A percentile compares a stretch with the other conserved stretches of the same genome.
Conservation (phyloP, 2,888 invertebrate species). For the Hirudinaria manillensis region DNA sequence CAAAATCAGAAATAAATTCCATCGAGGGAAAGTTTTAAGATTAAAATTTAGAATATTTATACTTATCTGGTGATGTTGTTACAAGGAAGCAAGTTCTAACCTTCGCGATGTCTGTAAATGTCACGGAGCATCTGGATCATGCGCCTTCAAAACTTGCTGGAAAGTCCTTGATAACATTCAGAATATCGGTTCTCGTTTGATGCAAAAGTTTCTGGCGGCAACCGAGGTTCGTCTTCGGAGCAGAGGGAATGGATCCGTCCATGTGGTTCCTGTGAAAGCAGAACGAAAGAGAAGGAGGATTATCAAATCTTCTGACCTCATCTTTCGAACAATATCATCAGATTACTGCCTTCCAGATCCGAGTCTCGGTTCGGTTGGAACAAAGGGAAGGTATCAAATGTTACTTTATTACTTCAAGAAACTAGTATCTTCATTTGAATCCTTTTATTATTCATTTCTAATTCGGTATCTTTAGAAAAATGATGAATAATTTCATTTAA, state of each 20-base stretch:
- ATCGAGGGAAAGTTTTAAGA: background rate
- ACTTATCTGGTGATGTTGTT: background rate
- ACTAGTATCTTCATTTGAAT: too few relatives aligned
- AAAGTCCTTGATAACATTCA: background rate
- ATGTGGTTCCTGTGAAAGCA: background rate
- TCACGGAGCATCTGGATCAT: slow-evolving; percentile 17
- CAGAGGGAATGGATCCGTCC: background rate
- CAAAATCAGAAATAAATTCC: too few relatives aligned
- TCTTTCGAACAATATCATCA: slow-evolving; percentile 73
- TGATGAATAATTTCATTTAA: too few relatives aligned
- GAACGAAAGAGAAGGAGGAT: background rate
- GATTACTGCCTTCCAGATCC: slow-evolving; percentile 74
- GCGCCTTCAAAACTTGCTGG: slow-evolving; percentile 12
- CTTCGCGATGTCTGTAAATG: background rate
- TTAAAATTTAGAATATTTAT: background rate
- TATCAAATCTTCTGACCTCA: slow-evolving; percentile 59
- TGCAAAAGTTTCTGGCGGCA: background rate
- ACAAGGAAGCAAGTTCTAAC: background rate
- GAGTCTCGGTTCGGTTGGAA: slow-evolving; percentile 70
- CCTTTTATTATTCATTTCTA: too few relatives aligned
- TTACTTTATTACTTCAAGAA: background rate
- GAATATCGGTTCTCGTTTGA: background rate
- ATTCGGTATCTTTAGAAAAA: too few relatives aligned
- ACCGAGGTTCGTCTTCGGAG: background rate
- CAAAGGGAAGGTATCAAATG: slow-evolving; percentile 65